A percentile compares a stretch with the other conserved stretches of the same genome.
Evolutionary conservation across 2,113 vertebrate genomes (phyloP).

Genomic region (Neolamprologus sp.): DNA sequence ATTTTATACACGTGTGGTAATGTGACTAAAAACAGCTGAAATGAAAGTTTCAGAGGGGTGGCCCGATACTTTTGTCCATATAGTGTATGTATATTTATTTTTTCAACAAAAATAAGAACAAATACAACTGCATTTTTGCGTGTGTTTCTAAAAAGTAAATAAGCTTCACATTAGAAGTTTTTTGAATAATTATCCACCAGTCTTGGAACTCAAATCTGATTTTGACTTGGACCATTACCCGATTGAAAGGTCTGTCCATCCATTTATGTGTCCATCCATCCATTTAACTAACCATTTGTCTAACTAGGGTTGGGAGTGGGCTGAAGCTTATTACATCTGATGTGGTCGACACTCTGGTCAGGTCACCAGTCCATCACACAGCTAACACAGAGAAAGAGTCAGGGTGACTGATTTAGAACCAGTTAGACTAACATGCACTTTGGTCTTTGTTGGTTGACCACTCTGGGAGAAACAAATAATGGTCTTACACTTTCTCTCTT

Average conservation of each 20-base stretch:
- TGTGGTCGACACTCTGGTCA: neutral
- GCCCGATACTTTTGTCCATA: neutral
- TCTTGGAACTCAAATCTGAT: neutral
- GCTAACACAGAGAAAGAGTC: neutral
- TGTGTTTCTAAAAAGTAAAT: neutral
- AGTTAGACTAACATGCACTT: neutral
- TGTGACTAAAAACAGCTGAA: neutral
- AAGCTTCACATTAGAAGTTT: neutral
- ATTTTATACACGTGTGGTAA: neutral
- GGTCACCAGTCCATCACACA: neutral
- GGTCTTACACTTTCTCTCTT: neutral
- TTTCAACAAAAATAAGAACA: neutral
- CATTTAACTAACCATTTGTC: neutral
- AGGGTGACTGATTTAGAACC: neutral
- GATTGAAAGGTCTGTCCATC: neutral
- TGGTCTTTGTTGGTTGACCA: neutral
- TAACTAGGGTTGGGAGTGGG: neutral
- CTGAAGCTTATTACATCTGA: neutral
- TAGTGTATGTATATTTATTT: neutral
- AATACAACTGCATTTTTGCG: neutral
- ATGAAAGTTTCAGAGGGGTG: neutral
- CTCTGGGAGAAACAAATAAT: neutral
- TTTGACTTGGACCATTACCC: accelerated
- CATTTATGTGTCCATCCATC: neutral
- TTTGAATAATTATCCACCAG: neutral